These are phyloP conservation scores for Sebastolobus alascanus DNA, from an alignment of 2,797 vertebrate genomes.

Conservation along the genomic window DNA sequence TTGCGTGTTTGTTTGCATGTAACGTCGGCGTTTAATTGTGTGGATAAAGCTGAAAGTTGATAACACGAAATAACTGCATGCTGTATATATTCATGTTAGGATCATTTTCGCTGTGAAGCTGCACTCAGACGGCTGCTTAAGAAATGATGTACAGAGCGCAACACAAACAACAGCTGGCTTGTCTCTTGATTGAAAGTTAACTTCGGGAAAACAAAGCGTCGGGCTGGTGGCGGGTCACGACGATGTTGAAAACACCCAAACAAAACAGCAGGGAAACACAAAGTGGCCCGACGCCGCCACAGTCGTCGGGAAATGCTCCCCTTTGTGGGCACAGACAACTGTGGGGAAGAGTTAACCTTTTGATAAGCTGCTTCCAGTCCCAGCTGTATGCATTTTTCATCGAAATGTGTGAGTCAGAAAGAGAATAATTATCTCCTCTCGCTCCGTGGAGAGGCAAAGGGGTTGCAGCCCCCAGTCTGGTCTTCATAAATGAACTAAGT, in stretches of 20 bases:
- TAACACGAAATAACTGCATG: constrained; percentile 9
- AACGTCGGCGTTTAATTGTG: constrained; percentile 5
- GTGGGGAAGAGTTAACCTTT: constrained; percentile 82
- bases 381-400: constrained; percentile 82
- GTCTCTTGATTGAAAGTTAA: constrained; percentile 79
- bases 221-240: constrained; percentile 60
- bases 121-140: constrained; percentile 47
- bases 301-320: constrained; percentile 56
- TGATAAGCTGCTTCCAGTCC: constrained; percentile 78
- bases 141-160: constrained; percentile 55
- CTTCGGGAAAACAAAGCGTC: constrained; percentile 70
- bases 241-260: constrained; percentile 72
- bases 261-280: constrained; percentile 73
- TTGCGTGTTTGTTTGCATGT: constrained; percentile 24
- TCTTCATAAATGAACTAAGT: constrained; percentile 67
- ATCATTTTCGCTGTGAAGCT: constrained; percentile 18
- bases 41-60: constrained; percentile 4
- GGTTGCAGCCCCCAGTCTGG: constrained; percentile 69
- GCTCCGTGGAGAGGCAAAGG: constrained; percentile 52
- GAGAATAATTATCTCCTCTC: constrained; percentile 79
- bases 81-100: constrained; percentile 33
- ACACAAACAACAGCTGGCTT: constrained; percentile 77
- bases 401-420: constrained; percentile 75
- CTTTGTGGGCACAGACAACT: constrained; percentile 74
- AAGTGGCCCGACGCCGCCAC: constrained; percentile 53